A percentile compares a stretch with the other conserved stretches of the same genome.
phyloP scores from a whole-genome alignment of 2,888 invertebrate genomes.

The Rhagonycha lutea region DNA sequence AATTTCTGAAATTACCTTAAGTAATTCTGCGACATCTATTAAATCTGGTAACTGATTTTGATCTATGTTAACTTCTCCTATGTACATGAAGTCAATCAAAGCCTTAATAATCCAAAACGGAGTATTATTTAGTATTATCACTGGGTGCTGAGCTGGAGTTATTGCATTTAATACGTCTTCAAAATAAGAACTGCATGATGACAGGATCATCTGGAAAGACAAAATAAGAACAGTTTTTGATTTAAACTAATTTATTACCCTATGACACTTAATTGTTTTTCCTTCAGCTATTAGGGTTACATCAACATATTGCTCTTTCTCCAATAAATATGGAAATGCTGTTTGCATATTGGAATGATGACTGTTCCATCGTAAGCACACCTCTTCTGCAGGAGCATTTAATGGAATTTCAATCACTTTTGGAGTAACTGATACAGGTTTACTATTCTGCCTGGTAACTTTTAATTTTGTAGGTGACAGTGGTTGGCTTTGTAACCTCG shows the following conservation, averaged over 20 bases:
- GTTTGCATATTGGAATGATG: constrained; percentile 61
- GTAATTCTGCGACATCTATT: constrained; percentile 55
- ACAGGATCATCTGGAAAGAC: constrained; percentile 56
- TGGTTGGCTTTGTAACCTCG: constrained; percentile 43
- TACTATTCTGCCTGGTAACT: constrained; percentile 43
- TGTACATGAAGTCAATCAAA: constrained; percentile 60
- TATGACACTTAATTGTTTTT: constrained; percentile 59
- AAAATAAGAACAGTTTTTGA: not conserved
- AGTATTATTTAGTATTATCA: constrained; percentile 57
- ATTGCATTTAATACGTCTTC: constrained; percentile 56
- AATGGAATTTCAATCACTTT: constrained; percentile 5
- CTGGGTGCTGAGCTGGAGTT: constrained; percentile 56
- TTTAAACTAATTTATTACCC: constrained; percentile 43
- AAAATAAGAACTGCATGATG: constrained; percentile 59
- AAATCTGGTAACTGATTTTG: constrained; percentile 56
- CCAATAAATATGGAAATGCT: constrained; percentile 57
- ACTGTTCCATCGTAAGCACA: constrained; percentile 61
- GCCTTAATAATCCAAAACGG: constrained; percentile 59
- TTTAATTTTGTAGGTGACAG: constrained; percentile 50
- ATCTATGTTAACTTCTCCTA: constrained; percentile 58
- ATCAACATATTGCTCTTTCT: constrained; percentile 60
- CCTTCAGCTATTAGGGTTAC: constrained; percentile 62
- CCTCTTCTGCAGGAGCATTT: constrained; percentile 43
- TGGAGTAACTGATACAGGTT: constrained; percentile 20
- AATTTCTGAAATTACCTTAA: constrained; percentile 47